Evolutionary conservation across 1,140 invertebrate genomes (phyloP).

Genomic region (Euschistus heros): DNA sequence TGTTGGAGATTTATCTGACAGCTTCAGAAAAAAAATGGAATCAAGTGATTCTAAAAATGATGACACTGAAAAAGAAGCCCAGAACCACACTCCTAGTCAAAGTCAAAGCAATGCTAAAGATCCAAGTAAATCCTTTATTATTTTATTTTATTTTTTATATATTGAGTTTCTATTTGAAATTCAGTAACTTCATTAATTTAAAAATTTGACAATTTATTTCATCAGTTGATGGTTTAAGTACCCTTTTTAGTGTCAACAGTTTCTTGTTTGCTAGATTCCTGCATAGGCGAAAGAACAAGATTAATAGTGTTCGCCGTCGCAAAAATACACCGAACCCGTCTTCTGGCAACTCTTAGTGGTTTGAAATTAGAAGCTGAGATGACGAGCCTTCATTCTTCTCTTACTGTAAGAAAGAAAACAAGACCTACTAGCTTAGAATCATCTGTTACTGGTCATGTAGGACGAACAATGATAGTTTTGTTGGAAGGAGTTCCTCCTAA

Average conservation of each 20-base stretch:
- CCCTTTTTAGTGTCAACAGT: not conserved
- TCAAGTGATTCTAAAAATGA: conserved; percentile 29
- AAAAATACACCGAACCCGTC: conserved; percentile 73
- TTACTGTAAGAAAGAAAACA: conserved; percentile 68
- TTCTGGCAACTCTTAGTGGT: conserved; percentile 83
- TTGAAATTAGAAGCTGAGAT: conserved; percentile 86
- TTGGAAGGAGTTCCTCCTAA: conserved; percentile 79
- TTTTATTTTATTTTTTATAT: not conserved
- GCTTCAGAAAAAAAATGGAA: conserved; percentile 39
- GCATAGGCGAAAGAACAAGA: conserved; percentile 37
- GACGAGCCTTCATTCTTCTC: conserved; percentile 65
- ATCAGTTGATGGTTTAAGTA: not conserved
- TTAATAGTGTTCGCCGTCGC: conserved; percentile 77
- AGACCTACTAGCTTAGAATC: conserved; percentile 60
- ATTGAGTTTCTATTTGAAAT: not conserved
- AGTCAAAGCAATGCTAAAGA: conserved; percentile 31
- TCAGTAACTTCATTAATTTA: not conserved
- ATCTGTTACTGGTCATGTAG: conserved; percentile 80
- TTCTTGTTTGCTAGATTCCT: conserved; percentile 5
- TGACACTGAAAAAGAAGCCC: conserved; percentile 38
- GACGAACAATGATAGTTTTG: conserved; percentile 82
- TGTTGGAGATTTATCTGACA: conserved; percentile 40
- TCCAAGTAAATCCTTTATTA: conserved; percentile 25
- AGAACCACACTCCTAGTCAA: conserved; percentile 30
- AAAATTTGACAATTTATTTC: not conserved